phyloP scores from a whole-genome alignment of 2,113 vertebrate genomes.

The Erythrocebus patas region DNA sequence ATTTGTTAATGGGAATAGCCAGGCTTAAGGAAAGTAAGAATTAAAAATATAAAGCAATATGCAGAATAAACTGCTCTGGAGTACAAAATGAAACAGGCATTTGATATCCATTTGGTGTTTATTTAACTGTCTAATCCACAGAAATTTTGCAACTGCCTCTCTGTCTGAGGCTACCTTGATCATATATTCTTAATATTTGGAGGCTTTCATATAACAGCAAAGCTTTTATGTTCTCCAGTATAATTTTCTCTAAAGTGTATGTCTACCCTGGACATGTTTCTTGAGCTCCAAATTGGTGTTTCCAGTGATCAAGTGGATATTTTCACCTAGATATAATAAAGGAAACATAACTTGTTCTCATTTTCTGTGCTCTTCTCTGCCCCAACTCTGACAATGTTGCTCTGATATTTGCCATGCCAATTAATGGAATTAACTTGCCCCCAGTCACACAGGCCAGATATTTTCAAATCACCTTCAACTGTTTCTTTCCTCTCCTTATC shows the following conservation, averaged over 20 bases:
- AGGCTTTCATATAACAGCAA: not conserved
- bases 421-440: not conserved
- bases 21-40: not conserved
- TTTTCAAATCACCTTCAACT: not conserved
- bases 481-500: not conserved
- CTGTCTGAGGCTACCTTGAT: not conserved
- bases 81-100: conserved; percentile 46
- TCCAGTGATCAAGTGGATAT: not conserved
- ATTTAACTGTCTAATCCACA: not conserved
- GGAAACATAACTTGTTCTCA: not conserved
- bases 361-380: not conserved
- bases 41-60: conserved; percentile 37
- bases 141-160: not conserved
- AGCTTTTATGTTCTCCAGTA: not conserved
- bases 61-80: conserved; percentile 35
- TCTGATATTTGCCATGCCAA: not conserved
- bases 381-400: not conserved
- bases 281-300: not conserved
- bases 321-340: not conserved
- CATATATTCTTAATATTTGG: not conserved
- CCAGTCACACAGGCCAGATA: not conserved
- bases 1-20: not conserved
- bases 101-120: not conserved
- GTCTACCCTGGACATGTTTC: not conserved
- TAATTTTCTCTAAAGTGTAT: not conserved